phyloP scores from a whole-genome alignment of 2,113 vertebrate species.

The Oncorhynchus tshawytscha region DNA sequence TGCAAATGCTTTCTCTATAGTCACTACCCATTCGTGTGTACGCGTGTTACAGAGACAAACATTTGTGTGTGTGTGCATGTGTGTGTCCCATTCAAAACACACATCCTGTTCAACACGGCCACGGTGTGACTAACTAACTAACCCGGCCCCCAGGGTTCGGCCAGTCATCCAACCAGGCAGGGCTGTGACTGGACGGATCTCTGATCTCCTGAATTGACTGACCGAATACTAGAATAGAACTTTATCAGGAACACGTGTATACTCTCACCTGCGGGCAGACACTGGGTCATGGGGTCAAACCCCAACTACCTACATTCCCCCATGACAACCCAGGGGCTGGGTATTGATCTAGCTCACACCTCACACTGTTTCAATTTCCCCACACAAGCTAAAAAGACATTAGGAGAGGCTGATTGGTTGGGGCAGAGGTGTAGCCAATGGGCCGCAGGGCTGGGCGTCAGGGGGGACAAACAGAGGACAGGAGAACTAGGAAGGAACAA shows the following conservation, averaged over 20 bases:
- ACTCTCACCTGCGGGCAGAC: slow-evolving; percentile 54
- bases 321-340: slow-evolving; percentile 7
- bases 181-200: slow-evolving; percentile 73
- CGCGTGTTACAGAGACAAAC: neutral
- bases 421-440: slow-evolving; percentile 52
- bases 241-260: slow-evolving; percentile 89
- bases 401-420: slow-evolving; percentile 44
- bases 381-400: slow-evolving; percentile 55
- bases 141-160: slow-evolving; percentile 12
- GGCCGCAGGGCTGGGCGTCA: slow-evolving; percentile 28
- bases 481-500: slow-evolving; percentile 27
- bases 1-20: neutral
- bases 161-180: slow-evolving; percentile 60
- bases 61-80: slow-evolving; percentile 13
- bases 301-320: slow-evolving; percentile 33
- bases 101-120: slow-evolving; percentile 31
- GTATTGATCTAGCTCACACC: slow-evolving; percentile 62
- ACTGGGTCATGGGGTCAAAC: slow-evolving; percentile 68
- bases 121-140: slow-evolving; percentile 74
- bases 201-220: slow-evolving; percentile 68
- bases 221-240: slow-evolving; percentile 47
- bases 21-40: neutral
- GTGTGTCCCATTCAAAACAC: neutral
- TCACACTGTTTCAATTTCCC: slow-evolving; percentile 83
- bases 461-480: slow-evolving; percentile 63